A percentile compares a stretch with the other conserved stretches of the same genome.
phyloP scores from a whole-genome alignment of 2,888 invertebrate species.

The Blera fallax region DNA sequence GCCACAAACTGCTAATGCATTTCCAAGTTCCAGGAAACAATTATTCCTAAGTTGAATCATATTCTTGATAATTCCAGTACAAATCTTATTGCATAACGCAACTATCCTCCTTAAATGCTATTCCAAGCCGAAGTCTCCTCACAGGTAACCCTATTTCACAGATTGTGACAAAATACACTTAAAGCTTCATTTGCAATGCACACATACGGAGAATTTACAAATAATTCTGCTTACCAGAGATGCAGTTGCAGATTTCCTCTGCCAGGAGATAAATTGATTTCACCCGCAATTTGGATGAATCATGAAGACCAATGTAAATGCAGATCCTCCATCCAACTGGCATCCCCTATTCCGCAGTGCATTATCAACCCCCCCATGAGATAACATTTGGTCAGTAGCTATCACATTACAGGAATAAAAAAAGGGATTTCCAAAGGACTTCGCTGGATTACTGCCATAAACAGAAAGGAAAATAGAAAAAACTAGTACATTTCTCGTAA shows the following conservation, averaged over 20 bases:
- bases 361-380: not conserved
- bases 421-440: not conserved
- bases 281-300: slow-evolving; percentile 16
- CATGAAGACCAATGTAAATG: not conserved
- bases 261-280: slow-evolving; percentile 2
- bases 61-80: no score
- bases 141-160: not conserved
- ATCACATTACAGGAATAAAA: not conserved
- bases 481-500: not conserved
- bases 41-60: no score
- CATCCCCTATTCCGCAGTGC: not conserved
- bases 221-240: not conserved
- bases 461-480: not conserved
- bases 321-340: no score
- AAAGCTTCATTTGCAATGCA: not conserved
- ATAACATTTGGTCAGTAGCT: not conserved
- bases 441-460: not conserved
- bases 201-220: not conserved
- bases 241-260: not conserved
- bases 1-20: no score
- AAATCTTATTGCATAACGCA: not conserved
- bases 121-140: not conserved
- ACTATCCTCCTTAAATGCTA: not conserved
- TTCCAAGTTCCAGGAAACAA: no score
- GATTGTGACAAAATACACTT: not conserved